Percentiles rank a stretch among this genome's conserved stretches.
Evolutionary conservation across 2,113 vertebrate species (phyloP).

Genomic region (Crotalus tigris): DNA sequence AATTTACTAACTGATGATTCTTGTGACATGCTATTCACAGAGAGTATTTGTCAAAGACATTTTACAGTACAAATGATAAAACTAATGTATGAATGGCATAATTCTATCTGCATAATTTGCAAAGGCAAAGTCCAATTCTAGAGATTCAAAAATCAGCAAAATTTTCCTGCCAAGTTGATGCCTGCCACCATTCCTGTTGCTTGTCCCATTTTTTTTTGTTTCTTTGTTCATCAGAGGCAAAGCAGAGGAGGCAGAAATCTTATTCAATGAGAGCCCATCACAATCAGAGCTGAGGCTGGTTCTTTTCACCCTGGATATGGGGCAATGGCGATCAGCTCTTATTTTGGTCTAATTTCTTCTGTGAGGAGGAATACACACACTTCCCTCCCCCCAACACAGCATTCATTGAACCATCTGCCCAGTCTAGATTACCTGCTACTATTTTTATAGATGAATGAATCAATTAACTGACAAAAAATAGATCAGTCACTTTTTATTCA

Average conservation of each 20-base stretch:
- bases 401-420: neutral
- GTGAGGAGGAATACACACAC: neutral
- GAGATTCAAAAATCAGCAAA: neutral
- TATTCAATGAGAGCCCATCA: neutral
- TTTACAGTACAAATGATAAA: neutral
- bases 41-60: neutral
- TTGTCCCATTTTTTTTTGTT: neutral
- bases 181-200: neutral
- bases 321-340: neutral
- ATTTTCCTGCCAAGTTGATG: neutral
- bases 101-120: neutral
- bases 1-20: neutral
- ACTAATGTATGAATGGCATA: neutral
- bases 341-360: neutral
- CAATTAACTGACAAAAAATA: neutral
- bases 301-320: neutral
- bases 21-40: neutral
- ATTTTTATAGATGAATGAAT: neutral
- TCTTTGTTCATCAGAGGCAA: neutral
- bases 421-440: neutral
- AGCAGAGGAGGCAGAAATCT: neutral
- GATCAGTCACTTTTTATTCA: constrained; percentile 22
- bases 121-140: neutral
- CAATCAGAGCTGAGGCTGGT: neutral
- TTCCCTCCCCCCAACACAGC: neutral